phyloP scores from a whole-genome alignment of 2,888 invertebrate species.

The Clepsis dumicolana region DNA sequence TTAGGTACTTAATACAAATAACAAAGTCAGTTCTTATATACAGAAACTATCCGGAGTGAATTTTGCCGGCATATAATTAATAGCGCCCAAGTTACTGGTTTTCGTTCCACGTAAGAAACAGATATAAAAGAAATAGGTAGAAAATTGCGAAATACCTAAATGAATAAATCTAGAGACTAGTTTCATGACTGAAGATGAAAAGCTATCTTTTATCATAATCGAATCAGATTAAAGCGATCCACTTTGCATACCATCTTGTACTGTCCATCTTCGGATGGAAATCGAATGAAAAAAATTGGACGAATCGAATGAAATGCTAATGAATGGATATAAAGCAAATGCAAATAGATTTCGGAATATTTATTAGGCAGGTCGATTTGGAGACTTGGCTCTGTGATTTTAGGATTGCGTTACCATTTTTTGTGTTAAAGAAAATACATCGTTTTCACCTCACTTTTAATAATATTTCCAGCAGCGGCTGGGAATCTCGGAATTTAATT shows the following conservation, averaged over 20 bases:
- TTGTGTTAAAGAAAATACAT: neutral
- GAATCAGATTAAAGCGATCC: slow-evolving; percentile 24
- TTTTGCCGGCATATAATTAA: no score
- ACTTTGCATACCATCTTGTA: slow-evolving; percentile 34
- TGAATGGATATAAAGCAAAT: slow-evolving; percentile 46
- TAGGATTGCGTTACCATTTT: slow-evolving; percentile 4
- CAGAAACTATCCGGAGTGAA: no score
- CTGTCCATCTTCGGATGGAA: slow-evolving; percentile 38
- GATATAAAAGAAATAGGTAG: no score
- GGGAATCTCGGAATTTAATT: no score
- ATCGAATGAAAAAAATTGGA: slow-evolving; percentile 47
- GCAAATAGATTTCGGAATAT: slow-evolving; percentile 53
- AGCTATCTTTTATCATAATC: slow-evolving; percentile 22
- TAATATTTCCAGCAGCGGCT: no score
- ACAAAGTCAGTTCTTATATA: no score
- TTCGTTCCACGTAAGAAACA: no score
- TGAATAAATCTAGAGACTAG: neutral
- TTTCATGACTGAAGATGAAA: slow-evolving; percentile 2
- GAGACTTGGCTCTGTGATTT: slow-evolving; percentile 26
- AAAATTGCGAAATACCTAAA: neutral
- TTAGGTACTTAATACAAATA: neutral
- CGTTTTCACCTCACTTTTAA: neutral
- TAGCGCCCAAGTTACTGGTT: no score
- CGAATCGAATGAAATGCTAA: slow-evolving; percentile 55
- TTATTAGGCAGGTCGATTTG: slow-evolving; percentile 47